Percentiles rank a stretch among this genome's conserved stretches.
phyloP scores from a whole-genome alignment of 2,113 vertebrate genomes.

The Nyctereutes procyonoides region DNA sequence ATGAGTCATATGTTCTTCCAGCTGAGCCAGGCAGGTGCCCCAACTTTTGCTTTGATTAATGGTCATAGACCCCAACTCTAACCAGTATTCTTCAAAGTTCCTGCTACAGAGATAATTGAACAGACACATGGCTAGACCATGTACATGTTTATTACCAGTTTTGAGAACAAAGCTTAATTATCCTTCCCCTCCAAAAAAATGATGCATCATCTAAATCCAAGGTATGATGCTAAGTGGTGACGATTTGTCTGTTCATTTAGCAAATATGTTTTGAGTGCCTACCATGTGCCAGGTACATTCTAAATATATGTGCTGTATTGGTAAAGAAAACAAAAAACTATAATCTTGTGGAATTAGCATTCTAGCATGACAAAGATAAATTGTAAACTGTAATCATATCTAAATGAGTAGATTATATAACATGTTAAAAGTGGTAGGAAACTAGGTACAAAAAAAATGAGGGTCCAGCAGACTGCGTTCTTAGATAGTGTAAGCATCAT shows the following conservation, averaged over 20 bases:
- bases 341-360: slow-evolving; percentile 17
- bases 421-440: slow-evolving; percentile 30
- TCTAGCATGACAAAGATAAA: background rate
- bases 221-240: background rate
- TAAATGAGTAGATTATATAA: background rate
- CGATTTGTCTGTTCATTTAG: background rate
- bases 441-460: background rate
- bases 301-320: background rate
- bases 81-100: slow-evolving; percentile 33
- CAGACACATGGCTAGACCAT: background rate
- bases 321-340: background rate
- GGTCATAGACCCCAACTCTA: background rate
- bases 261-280: background rate
- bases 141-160: background rate
- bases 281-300: background rate
- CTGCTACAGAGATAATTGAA: background rate
- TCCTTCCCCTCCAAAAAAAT: background rate
- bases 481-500: background rate
- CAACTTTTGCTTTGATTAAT: slow-evolving; percentile 8
- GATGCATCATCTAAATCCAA: background rate
- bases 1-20: too few species aligned
- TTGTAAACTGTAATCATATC: background rate
- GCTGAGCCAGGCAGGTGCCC: too few species aligned
- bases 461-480: background rate
- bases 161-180: background rate